Percentiles rank a stretch among this genome's conserved stretches.
Evolutionary conservation across 1,140 invertebrate genomes (phyloP).

Genomic region (Ericerus pela): DNA sequence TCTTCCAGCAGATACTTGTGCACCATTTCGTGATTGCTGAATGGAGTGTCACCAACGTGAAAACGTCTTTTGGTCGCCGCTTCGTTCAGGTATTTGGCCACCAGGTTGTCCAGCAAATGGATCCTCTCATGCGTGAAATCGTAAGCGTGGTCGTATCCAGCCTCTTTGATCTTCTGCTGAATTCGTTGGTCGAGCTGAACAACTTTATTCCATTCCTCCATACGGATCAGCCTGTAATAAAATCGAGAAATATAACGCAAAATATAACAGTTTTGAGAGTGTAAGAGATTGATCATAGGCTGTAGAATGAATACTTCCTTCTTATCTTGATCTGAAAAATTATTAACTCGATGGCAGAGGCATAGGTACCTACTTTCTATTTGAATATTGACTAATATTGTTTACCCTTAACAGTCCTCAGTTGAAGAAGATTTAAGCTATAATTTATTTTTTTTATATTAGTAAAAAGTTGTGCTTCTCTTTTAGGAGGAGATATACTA

Average conservation of each 20-base stretch:
- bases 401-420: too few species aligned
- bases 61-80: constrained; percentile 51
- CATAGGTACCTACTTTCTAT: too few species aligned
- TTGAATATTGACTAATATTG: too few species aligned
- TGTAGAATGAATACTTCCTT: background rate
- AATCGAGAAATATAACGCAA: constrained; percentile 13
- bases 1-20: constrained; percentile 55
- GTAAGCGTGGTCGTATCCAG: constrained; percentile 7
- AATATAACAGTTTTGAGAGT: too few species aligned
- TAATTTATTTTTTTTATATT: too few species aligned
- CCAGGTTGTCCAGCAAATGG: background rate
- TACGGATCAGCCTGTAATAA: constrained; percentile 12
- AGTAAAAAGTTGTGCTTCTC: too few species aligned
- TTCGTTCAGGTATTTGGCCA: constrained; percentile 39
- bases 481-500: too few species aligned
- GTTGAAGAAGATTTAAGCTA: too few species aligned
- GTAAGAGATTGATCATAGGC: constrained; percentile 2
- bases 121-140: constrained; percentile 41
- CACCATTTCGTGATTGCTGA: constrained; percentile 39
- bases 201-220: constrained; percentile 16
- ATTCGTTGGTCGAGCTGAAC: constrained; percentile 12
- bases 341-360: too few species aligned
- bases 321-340: too few species aligned
- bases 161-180: constrained; percentile 14
- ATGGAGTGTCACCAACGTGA: constrained; percentile 63